Evolutionary conservation across 2,113 vertebrate species (phyloP).

Genomic region (Scalopus aquaticus): DNA sequence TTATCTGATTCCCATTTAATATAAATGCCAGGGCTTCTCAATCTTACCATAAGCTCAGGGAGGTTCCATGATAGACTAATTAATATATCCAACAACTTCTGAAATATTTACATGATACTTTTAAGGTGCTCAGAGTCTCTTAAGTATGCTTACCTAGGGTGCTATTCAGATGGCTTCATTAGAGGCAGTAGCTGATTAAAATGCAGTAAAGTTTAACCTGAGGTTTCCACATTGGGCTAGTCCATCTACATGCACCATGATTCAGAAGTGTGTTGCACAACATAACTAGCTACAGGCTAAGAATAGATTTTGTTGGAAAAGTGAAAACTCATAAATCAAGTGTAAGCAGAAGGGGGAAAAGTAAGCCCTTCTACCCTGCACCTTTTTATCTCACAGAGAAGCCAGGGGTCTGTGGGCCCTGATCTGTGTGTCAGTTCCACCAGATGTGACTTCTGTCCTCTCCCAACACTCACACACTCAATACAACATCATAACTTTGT

Average conservation of each 20-base stretch:
- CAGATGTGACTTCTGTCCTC: neutral
- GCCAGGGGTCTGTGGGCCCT: neutral
- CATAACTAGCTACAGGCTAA: neutral
- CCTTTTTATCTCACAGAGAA: neutral
- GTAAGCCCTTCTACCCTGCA: accelerated
- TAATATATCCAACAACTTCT: neutral
- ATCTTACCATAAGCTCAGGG: neutral
- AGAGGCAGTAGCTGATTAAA: neutral
- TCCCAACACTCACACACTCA: accelerated
- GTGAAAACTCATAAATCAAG: neutral
- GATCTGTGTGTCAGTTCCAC: neutral
- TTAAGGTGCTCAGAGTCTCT: neutral
- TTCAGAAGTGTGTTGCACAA: neutral
- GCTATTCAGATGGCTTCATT: neutral
- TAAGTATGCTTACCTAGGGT: neutral
- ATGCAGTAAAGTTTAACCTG: neutral
- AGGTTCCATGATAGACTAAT: neutral
- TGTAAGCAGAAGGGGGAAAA: neutral
- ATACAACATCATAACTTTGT: neutral
- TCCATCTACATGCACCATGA: neutral
- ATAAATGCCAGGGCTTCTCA: neutral
- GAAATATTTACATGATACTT: neutral
- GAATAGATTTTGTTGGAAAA: neutral
- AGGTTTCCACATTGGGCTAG: neutral
- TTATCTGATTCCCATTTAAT: neutral